Base-by-base conservation (phyloP, 1,140 invertebrate genomes). In the Atta cephalotes region DNA sequence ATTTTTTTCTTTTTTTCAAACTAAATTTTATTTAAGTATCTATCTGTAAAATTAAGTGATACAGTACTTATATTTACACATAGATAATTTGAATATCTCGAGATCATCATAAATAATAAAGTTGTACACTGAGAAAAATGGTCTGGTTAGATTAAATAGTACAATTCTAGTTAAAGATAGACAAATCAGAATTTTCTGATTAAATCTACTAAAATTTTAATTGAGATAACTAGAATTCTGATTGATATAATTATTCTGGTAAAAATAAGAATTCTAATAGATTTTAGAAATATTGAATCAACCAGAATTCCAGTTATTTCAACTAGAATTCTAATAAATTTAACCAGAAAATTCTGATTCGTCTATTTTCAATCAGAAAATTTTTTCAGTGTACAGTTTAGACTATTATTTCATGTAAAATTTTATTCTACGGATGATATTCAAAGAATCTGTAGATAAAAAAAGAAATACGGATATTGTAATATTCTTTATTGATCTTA, bases 401-500 rank as follows among this genome's bases (percentile, higher is more conserved):
- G n/a, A 35, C 7, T 12, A 12, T 78, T 16, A 4, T 28, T 63
- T 62, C 39, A 28, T 9, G 7, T 35, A 74, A 70, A 53, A n/a
- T 3, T 72, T 10, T 25, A 71, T 5, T 56, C 0, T 28, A 71
- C 39, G 39, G 14, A 51, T 51, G 14, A 58, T 58, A 16, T 18
- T 72, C 18, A 16, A 45, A 72, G 12, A 31, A 74, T 21, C 1
- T 3, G 12, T 18, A 4, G 35, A 49, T 70, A 9, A 10, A n/a
- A 60, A 53, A 70, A 70, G 35, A 62, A 56, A 10, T 14, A n/a
- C 18, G 45, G 9, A 82, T 18, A 6, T 16, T 60, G n/a, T 58
- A 74, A 84, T 76, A 49, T 74, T 31, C 39, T 60, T 28, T 74
- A n/a, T 58, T 58, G n/a, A 60, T 84, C 70, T 76, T 51, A 25